Conservation (phyloP, 1,140 invertebrate species). For the Diabrotica virgifera region DNA sequence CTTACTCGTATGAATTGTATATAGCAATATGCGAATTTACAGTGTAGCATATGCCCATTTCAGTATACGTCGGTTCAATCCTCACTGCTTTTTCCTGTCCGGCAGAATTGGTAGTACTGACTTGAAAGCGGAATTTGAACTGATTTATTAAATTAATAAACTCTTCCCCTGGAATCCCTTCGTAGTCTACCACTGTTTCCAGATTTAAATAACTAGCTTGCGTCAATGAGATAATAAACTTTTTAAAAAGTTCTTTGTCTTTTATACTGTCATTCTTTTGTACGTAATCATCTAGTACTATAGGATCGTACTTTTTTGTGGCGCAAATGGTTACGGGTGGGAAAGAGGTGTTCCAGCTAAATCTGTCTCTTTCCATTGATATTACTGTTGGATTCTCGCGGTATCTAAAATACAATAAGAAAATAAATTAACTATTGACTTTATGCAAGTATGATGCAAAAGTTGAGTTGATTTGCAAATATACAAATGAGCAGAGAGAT, state of each 20-base stretch:
- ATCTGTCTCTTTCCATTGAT: conserved; percentile 69
- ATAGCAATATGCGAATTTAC: conserved; percentile 62
- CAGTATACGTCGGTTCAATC: conserved; percentile 58
- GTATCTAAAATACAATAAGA: conserved; percentile 48
- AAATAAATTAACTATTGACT: neutral
- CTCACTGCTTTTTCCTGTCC: conserved; percentile 19
- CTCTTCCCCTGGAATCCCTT: conserved; percentile 49
- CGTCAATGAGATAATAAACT: conserved; percentile 55
- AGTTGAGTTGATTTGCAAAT: no score
- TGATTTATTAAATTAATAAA: conserved; percentile 57
- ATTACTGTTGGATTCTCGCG: conserved; percentile 67
- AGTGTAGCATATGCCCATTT: conserved; percentile 64
- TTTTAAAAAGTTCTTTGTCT: conserved; percentile 52
- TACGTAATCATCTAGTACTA: conserved; percentile 31
- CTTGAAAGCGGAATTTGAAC: conserved; percentile 54
- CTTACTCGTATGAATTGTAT: conserved; percentile 60
- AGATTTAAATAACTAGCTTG: conserved; percentile 59
- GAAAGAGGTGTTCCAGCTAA: conserved; percentile 68
- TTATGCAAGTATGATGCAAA: no score
- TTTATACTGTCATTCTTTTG: conserved; percentile 43
- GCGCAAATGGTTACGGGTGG: conserved; percentile 58
- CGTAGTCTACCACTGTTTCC: conserved; percentile 51
- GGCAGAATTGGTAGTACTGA: conserved; percentile 45
- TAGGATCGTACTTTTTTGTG: conserved; percentile 36
- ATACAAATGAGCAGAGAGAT: no score